Evolutionary conservation across 1,140 invertebrate genomes (phyloP), one percentile per base, ranked within the genome.

Genomic region (Calosoma granatense): DNA sequence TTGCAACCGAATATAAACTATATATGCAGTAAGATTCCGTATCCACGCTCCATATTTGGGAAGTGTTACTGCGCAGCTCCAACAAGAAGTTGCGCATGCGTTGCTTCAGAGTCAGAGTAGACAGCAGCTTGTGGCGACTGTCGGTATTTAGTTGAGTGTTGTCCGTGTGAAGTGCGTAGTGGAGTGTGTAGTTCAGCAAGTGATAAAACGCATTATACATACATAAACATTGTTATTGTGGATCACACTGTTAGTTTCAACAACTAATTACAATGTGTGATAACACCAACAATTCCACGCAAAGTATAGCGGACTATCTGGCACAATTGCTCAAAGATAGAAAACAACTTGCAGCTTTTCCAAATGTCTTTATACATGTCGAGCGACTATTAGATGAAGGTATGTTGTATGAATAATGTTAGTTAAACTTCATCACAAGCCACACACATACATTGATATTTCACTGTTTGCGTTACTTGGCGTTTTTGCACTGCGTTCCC

Each of bases 271-370:
- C 74, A 72, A 78, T 79, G 77, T 76, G 77, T 75, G 78, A 81
- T 72, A 74, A 75, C 71, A 72, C 74, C 66, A 81, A 81, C 70
- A 82, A 85, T 65, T 92, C 86, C 72, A 92, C 91, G 74, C 91
- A 94, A 77, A 94, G 90, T 79, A 93, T 94, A 81, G 92, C 95
- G 76, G 97, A 99, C 80, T 99, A 99, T 83, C 84, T 99, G 82
- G 94, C 96, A 75, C 97, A 99, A 81, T 87, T 99, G 78, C 84
- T 99, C 70, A 99, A 99, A 85, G 97, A 99, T 84, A 95, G 97
- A 81, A 98, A 98, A 82, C 95, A 98, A 82, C 84, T 99, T 69
- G 92, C 93, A 68, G 95, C 95, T 72, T 97, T 99, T 79, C 96
- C 97, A 62, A 98, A 97, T 84, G 92, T 98, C 74, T 99, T 99